Evolutionary conservation across 2,113 vertebrate genomes (phyloP).

Genomic region (Pica pica): DNA sequence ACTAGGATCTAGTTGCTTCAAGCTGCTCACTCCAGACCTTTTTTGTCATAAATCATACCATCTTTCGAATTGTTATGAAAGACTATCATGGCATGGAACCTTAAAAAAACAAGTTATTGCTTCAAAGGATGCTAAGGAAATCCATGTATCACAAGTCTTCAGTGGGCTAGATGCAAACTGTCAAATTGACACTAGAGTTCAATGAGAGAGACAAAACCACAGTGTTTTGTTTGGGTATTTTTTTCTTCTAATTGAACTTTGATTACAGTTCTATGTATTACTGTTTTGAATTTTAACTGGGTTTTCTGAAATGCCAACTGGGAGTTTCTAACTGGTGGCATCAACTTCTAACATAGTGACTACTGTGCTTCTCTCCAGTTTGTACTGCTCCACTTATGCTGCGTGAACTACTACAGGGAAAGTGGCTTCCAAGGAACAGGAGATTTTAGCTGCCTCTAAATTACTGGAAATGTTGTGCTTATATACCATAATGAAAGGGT

Average conservation of each 20-base stretch:
- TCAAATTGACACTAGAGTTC: neutral
- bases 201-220: neutral
- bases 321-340: neutral
- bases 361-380: neutral
- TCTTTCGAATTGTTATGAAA: neutral
- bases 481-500: conserved; percentile 50
- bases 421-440: conserved; percentile 3
- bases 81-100: neutral
- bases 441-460: conserved; percentile 35
- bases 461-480: conserved; percentile 52
- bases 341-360: neutral
- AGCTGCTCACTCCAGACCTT: neutral
- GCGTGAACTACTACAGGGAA: neutral
- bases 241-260: neutral
- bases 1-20: neutral
- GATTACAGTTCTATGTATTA: neutral
- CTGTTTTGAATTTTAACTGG: neutral
- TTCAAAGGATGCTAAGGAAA: neutral
- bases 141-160: neutral
- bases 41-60: neutral
- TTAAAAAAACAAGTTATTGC: neutral
- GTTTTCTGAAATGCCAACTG: neutral
- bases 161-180: neutral
- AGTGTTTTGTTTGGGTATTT: neutral
- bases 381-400: neutral